Conservation (phyloP, 2,113 vertebrate species). For the Dermatemys mawii region DNA sequence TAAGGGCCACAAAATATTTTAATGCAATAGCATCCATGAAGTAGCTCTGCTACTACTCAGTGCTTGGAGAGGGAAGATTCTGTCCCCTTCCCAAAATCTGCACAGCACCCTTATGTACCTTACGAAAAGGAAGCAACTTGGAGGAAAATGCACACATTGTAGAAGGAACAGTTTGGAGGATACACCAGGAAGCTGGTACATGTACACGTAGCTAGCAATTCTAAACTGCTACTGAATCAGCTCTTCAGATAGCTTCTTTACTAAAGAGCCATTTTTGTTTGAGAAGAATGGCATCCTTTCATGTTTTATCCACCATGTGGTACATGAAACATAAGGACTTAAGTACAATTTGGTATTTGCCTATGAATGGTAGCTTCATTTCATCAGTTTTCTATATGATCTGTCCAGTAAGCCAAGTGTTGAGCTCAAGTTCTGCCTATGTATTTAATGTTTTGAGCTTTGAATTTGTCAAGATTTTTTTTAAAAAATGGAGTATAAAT, state of each 20-base stretch:
- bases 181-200: neutral
- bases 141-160: neutral
- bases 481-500: neutral
- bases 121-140: neutral
- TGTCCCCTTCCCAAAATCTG: neutral
- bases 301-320: neutral
- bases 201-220: neutral
- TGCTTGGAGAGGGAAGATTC: neutral
- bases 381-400: neutral
- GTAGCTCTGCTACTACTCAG: neutral
- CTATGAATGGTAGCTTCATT: too few relatives aligned
- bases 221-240: neutral
- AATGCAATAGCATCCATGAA: neutral
- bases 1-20: neutral
- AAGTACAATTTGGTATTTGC: neutral
- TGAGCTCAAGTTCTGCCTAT: neutral
- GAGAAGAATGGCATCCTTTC: neutral
- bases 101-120: neutral
- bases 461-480: constrained; percentile 1
- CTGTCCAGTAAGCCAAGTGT: neutral
- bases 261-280: neutral
- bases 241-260: neutral
- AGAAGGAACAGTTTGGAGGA: neutral
- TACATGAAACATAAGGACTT: neutral
- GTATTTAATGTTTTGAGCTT: neutral